Evolutionary conservation across 53 echinoderm and acorn worm genomes (phyloP), one percentile per base, ranked within the genome.

Genomic region (Patiria pectinifera): DNA sequence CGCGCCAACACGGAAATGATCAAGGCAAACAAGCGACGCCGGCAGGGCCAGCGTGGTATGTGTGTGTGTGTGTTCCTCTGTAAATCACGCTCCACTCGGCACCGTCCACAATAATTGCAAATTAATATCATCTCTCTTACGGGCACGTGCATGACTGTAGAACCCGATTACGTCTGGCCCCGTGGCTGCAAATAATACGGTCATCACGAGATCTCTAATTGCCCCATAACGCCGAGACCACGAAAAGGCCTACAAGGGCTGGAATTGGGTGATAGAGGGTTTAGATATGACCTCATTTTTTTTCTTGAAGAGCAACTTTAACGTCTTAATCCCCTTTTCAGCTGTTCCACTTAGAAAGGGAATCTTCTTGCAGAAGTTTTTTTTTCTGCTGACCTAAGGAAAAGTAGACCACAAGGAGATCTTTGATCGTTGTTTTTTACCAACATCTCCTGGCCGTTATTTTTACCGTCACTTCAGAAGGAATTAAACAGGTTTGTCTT

Each of bases 111-210:
- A 88, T 88, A 88, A 88, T 88, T 88, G 78, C 60, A 48, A 88
- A 88, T 88, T 88, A 88, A 88, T 88, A 77, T 88, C 77, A 78
- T 78, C 49, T 11, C 58, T 78, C 74, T 72, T 35, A 61, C 78
- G 88, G 78, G 59, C 71, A 60, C 43, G 10, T 18, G 62, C 88
- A 24, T 24, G 76, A 61, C 77, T 76, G 5, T 3, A 86, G 86
- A 58, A 48, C 58, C 78, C 88, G 43, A 88, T 88, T 88, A 88
- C 11, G 35, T n/a, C 14, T 61, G 77, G 66, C 24, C 59, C 77
- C 62, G 61, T 88, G 88, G 77, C 59, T 44, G 26, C 62, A 44
- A 59, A 76, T 78, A 78, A 88, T 78, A 16, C 62, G 88, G 61
- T 19, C 19, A 78, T 26, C 62, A 77, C 88, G 88, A 60, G 76